Percentiles rank a stretch among this genome's conserved stretches.
Evolutionary conservation across 2,113 vertebrate genomes (phyloP).

Genomic region (Crotalus viridis): DNA sequence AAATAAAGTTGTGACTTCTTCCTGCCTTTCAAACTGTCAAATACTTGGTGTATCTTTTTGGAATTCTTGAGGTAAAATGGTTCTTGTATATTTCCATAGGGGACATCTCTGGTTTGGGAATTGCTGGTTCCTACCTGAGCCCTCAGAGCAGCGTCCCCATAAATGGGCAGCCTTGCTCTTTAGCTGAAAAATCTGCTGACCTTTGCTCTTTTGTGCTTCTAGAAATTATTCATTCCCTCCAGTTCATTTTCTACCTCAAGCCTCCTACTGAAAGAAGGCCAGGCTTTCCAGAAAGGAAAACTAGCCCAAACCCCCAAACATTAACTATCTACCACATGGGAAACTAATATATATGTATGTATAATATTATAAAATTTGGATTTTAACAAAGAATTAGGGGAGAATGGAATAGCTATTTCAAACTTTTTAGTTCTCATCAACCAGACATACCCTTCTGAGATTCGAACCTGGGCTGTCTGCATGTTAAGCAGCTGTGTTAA

Average conservation of each 20-base stretch:
- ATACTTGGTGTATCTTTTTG: neutral
- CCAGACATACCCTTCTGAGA: too few species aligned
- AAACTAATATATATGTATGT: neutral
- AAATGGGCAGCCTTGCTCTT: neutral
- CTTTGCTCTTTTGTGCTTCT: neutral
- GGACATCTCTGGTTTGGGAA: neutral
- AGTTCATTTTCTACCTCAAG: neutral
- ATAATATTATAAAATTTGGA: too few species aligned
- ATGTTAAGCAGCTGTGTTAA: too few species aligned
- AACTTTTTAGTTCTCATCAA: too few species aligned
- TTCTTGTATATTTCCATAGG: neutral
- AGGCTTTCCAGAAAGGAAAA: neutral
- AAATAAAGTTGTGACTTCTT: neutral
- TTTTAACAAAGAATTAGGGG: too few species aligned
- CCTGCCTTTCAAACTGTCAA: neutral
- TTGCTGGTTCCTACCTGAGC: neutral
- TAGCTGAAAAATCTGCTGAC: neutral
- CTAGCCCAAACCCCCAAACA: neutral
- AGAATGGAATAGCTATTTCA: too few species aligned
- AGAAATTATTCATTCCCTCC: neutral
- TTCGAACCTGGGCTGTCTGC: too few species aligned
- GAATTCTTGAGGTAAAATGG: neutral
- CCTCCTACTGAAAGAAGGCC: neutral
- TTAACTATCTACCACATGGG: neutral
- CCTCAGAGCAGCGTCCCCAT: neutral